Evolutionary conservation across 2,888 invertebrate species (phyloP).

Genomic region (Lycocerus yunnanus): DNA sequence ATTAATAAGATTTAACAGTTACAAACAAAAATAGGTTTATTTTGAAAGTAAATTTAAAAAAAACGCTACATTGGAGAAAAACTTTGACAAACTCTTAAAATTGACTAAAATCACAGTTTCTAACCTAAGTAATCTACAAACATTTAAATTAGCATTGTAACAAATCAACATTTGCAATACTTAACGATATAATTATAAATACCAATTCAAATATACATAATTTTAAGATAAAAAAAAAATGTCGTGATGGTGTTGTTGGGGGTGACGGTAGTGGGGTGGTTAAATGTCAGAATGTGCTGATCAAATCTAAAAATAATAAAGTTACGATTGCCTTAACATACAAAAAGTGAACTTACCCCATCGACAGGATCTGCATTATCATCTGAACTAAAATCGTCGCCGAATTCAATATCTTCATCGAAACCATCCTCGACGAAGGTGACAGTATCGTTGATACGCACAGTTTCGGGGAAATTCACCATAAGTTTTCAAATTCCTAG

Average conservation of each 20-base stretch:
- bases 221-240: background rate
- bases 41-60: background rate
- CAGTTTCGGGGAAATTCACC: slow-evolving; percentile 99
- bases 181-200: background rate
- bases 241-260: background rate
- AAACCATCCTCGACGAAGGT: slow-evolving; percentile 93
- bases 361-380: slow-evolving; percentile 81
- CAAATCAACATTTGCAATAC: background rate
- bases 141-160: background rate
- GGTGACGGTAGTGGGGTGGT: background rate
- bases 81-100: background rate
- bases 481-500: slow-evolving; percentile 97
- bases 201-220: background rate
- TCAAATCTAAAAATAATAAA: background rate
- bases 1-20: background rate
- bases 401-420: slow-evolving; percentile 96
- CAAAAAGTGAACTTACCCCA: slow-evolving; percentile 45
- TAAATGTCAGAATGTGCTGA: background rate
- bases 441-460: slow-evolving; percentile 95
- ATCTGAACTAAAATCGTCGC: slow-evolving; percentile 91
- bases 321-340: background rate
- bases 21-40: background rate
- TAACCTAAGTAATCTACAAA: background rate
- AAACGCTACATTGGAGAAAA: background rate
- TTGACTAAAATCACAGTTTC: background rate